Evolutionary conservation across 1,140 invertebrate species (phyloP), one percentile per base, ranked within the genome.

Genomic region (Cyclargus thomasi): DNA sequence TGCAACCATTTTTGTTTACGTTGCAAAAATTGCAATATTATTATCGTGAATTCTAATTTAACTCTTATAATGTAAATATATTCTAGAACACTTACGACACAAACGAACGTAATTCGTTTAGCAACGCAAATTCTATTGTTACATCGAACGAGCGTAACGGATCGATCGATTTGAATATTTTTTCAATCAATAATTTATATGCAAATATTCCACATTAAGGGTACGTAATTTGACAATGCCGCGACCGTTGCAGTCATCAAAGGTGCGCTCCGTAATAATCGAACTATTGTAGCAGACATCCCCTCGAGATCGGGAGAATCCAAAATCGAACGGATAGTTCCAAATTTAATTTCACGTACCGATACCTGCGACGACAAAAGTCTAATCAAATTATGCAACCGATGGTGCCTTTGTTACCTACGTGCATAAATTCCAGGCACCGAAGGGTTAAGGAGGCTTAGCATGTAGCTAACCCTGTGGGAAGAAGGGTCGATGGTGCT

Each of bases 351-450:
- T 90, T 90, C 75, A 90, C 87, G 86, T 81, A 76, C 82, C 77
- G 83, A 85, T 88, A 90, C 87, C 87, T 90, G 87, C 87, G 72
- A 73, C 76, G 73, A 88, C 86, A 88, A 88, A 86, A 84, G 85
- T 85, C 74, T 88, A 88, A 90, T 90, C 88, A 90, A 90, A 88
- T 90, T 88, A 90, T 90, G 84, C 86, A 86, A 83, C 82, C 81
- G 81, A 83, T 81, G 85, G 75, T 70, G 79, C 80, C 74, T 85
- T 90, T 90, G 87, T 90, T 79, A 47, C 39, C 39, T 8, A 14
- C 8, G 8, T 47, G 39, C 39, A 47, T 47, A 47, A 47, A 47
- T 47, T 47, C 39, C 80, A 85, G 64, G 74, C 69, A 71, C 74
- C 67, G 77, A 82, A 84, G 84, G 85, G 85, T 83, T 76, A 74